These are phyloP conservation scores for Scrobipalpa atriplicella DNA, from an alignment of 2,888 invertebrate genomes.

Conservation along the genomic window DNA sequence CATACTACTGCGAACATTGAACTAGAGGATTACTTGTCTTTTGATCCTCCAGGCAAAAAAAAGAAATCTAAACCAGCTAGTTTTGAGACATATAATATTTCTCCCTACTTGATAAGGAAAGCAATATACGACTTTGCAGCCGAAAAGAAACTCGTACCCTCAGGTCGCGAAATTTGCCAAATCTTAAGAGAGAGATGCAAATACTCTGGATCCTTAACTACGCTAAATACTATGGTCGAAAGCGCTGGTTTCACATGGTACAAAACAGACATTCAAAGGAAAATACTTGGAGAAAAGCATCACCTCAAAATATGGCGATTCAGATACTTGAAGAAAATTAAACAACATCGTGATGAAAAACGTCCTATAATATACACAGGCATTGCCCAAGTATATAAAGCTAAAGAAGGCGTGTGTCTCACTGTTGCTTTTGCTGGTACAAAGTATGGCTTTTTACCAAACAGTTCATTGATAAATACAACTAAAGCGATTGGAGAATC, in stretches of 20 bases:
- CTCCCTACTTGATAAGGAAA: background rate
- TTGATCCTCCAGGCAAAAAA: background rate
- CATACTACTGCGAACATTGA: background rate
- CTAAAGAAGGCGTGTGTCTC: background rate
- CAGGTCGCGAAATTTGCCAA: background rate
- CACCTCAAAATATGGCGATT: background rate
- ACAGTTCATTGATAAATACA: background rate
- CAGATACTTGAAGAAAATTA: background rate
- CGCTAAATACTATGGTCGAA: background rate
- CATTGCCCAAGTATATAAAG: background rate
- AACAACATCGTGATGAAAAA: background rate
- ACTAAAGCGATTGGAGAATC: no score
- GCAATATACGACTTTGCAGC: background rate
- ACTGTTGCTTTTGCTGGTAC: background rate
- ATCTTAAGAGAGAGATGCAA: background rate
- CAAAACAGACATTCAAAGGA: background rate
- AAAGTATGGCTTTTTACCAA: background rate
- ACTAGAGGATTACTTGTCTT: background rate
- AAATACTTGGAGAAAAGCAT: background rate
- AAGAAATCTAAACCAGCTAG: background rate
- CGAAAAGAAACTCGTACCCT: background rate
- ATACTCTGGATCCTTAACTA: background rate
- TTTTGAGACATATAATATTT: background rate
- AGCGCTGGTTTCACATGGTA: background rate
- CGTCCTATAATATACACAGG: background rate